Evolutionary conservation across 1,140 invertebrate species (phyloP), one percentile per base, ranked within the genome.

Genomic region (Lepidotrigona ventralis): DNA sequence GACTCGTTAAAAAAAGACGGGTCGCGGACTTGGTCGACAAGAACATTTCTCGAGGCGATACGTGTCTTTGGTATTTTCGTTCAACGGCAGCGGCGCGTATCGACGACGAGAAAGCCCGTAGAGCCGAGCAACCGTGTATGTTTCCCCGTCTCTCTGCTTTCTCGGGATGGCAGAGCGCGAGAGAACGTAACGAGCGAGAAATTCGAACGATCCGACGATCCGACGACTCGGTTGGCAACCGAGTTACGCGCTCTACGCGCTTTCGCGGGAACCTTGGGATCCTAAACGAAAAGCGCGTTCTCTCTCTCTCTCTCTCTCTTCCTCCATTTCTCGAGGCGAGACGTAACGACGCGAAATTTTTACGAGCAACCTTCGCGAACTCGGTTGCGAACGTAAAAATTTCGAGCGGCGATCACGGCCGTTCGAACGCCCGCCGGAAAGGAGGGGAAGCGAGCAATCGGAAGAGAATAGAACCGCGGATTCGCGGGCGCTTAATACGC

Each of bases 1-100:
- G 63, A 15, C 79, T 54, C 66, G 72, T 82, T 82, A 77, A 82
- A 77, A 82, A 82, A 69, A 69, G 54, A 69, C 63, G 33, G 23
- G 66, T 46, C 15, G 23, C 58, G 2, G 9, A 21, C 21, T 46
- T 19, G 15, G 23, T 58, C 33, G 23, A 23, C 8, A 51, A 6
- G 23, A 14, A 23, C 39, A 23, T 68, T 75, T 23, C 53, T 74
- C 73, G 72, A 23, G 58, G 60, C 73, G 79, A 74, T 77, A 56
- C 70, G 68, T 60, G 58, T 29, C 74, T 46, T 72, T 29, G 83
- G 70, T 76, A 88, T 81, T 87, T 87, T 74, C 86, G 78, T 79
- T 81, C 63, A 60, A 56, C 56, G 60, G n/a, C 73, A 29, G 9
- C 21, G 15, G n/a, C 60, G 17, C 17, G 64, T 70, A 70, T 51